Evolutionary conservation across 2,113 vertebrate species (phyloP), one percentile per base, ranked within the genome.

Genomic region (Miniopterus natalensis): DNA sequence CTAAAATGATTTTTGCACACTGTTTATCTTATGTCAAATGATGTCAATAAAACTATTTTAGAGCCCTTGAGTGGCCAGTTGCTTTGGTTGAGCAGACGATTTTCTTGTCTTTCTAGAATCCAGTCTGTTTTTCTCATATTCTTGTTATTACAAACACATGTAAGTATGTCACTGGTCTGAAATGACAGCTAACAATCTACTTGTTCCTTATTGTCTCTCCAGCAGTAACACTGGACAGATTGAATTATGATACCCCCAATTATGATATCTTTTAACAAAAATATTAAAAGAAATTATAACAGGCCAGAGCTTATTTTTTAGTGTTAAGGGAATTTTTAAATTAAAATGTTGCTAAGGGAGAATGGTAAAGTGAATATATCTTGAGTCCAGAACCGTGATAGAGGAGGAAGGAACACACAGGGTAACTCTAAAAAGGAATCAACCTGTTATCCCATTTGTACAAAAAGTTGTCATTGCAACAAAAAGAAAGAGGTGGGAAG

Each of bases 61-160:
- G 68, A 88, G 47, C 14, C 14, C 78, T 74, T 66, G 53, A 61
- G 36, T 29, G 75, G 29, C 3, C 12, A 42, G 6, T 74, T 78
- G 63, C 88, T 90, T 94, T 80, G 81, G n/a, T 42, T 55, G n/a
- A 63, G 49, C 13, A 94, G 85, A 81, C 36, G 94, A 95, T 94
- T 91, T 95, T 78, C 96, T 74, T 83, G 45, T 91, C 93, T 92
- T 90, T 68, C 47, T 53, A 86, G 15, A 91, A 96, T 90, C 49
- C 23, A 57, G 49, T 63, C 75, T 87, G 40, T 66, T 85, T 88
- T 85, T 88, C 59, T 92, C 31, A 36, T 75, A 53, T 85, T 85
- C 70, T 68, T 88, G 71, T 88, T 83, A 81, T 27, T 92, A 15
- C 21, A 49, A 36, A 92, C 66, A 36, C 10, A 40, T 81, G 70